These are phyloP conservation scores for Tragopan temminckii DNA, from an alignment of 2,797 vertebrate genomes.

Conservation along the genomic window DNA sequence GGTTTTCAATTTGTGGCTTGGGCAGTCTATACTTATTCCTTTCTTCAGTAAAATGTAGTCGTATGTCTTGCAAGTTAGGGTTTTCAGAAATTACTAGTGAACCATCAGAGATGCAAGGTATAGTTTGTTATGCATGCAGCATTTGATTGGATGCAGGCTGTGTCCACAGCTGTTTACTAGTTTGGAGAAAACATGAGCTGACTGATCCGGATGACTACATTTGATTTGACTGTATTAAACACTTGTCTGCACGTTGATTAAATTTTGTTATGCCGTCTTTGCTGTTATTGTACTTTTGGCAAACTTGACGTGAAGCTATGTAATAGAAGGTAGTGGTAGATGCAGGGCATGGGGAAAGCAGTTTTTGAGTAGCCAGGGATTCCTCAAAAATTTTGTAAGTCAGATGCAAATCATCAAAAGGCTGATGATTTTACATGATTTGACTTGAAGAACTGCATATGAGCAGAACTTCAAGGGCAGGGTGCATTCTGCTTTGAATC, in stretches of 20 bases:
- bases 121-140: conserved; percentile 58
- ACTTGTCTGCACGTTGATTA: conserved; percentile 48
- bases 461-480: conserved; percentile 23
- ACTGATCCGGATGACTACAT: conserved; percentile 59
- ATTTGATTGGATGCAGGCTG: conserved; percentile 77
- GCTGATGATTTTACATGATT: background rate
- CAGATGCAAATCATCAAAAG: conserved; percentile 59
- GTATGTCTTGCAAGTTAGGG: conserved; percentile 67
- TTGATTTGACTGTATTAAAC: conserved; percentile 69
- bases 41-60: conserved; percentile 73
- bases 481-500: conserved; percentile 58
- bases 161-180: conserved; percentile 76
- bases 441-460: conserved; percentile 47
- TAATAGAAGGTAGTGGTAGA: background rate
- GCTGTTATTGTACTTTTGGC: background rate
- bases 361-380: background rate
- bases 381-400: conserved; percentile 19
- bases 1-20: conserved; percentile 52
- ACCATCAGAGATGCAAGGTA: conserved; percentile 71
- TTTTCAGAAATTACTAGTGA: conserved; percentile 77
- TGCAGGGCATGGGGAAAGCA: background rate
- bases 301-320: background rate
- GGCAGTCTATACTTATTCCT: conserved; percentile 39
- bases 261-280: conserved; percentile 21
- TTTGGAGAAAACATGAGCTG: conserved; percentile 73